Base-by-base conservation (phyloP, 2,888 invertebrate genomes). In the Tetragnatha montana region DNA sequence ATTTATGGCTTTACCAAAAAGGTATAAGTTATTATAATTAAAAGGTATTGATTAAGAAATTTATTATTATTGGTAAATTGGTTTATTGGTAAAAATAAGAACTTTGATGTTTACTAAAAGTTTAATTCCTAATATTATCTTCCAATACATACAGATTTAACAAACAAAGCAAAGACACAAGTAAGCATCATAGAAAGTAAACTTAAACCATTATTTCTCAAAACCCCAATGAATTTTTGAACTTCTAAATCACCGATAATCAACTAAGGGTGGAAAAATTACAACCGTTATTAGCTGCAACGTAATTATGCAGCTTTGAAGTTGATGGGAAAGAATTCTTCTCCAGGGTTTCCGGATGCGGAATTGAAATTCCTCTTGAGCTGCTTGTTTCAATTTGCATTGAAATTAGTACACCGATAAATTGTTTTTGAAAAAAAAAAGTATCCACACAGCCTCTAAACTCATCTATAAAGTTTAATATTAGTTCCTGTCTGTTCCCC, bases 381-480 rank as follows among this genome's bases (percentile, higher is more conserved):
- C 12, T 76, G 68, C 21, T 71, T 60, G 76, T 8, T 76, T 84
- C 75, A 84, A 84, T 84, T 84, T 84, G 83, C 83, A 84, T 84
- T 84, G 83, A 84, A 84, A 84, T 84, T 76, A 84, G 83, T 68
- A 8, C 21, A 47, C 76, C 60, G 68, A 84, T 84, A 84, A 76
- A 47, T 35, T 35, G 22, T 22, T 47, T 17, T 47, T 12, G 8
- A 35, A 22, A 8, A 7, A 73, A 73, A 75, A 75, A 47, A 14
- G 7, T 75, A 47, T 47, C 8, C 17, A 0, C n/a, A 35, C 22
- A 75, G 47, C 12, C n/a, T 75, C 47, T 47, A 47, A 35, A 35
- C 35, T 47, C 75, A n/a, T 47, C n/a, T 21, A n/a, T n/a, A 50
- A 76, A 49, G 76, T 76, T 76, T 76, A 50, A 76, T 76, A 76